phyloP scores from a whole-genome alignment of 1,140 invertebrate species.

The Lepidotrigona ventralis region DNA sequence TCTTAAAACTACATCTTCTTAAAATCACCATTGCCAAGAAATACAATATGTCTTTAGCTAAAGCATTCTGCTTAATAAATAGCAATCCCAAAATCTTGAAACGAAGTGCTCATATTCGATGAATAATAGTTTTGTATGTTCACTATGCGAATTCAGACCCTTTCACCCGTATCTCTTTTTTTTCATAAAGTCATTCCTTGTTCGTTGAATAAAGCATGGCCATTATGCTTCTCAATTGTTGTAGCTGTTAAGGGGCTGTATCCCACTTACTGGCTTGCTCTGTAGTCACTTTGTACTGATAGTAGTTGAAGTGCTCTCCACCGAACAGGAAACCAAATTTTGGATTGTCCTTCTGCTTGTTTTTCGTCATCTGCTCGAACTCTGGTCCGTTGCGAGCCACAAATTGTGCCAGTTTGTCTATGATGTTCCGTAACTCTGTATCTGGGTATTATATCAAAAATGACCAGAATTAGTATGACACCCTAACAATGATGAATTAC shows the following conservation, averaged over 20 bases:
- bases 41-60: conserved; percentile 62
- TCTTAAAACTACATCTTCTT: conserved; percentile 67
- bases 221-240: conserved; percentile 67
- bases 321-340: conserved; percentile 98
- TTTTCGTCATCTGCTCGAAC: conserved; percentile 99
- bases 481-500: conserved; percentile 13
- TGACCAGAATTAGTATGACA: conserved; percentile 39
- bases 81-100: conserved; percentile 69
- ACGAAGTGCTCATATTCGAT: conserved; percentile 60
- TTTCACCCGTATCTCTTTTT: conserved; percentile 62
- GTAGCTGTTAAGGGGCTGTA: conserved; percentile 71
- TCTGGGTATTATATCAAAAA: conserved; percentile 82
- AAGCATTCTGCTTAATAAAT: conserved; percentile 67
- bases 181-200: conserved; percentile 67
- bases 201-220: conserved; percentile 63
- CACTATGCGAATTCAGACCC: conserved; percentile 63
- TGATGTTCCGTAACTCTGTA: conserved; percentile 96
- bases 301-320: conserved; percentile 97
- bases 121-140: conserved; percentile 63
- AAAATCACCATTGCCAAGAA: conserved; percentile 63
- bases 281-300: conserved; percentile 96
- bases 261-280: conserved; percentile 91
- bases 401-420: conserved; percentile 98
- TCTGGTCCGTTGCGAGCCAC: conserved; percentile 99
- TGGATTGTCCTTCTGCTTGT: conserved; percentile 98